Evolutionary conservation across 2,888 invertebrate species (phyloP).

Genomic region (Anarsia innoxiella): DNA sequence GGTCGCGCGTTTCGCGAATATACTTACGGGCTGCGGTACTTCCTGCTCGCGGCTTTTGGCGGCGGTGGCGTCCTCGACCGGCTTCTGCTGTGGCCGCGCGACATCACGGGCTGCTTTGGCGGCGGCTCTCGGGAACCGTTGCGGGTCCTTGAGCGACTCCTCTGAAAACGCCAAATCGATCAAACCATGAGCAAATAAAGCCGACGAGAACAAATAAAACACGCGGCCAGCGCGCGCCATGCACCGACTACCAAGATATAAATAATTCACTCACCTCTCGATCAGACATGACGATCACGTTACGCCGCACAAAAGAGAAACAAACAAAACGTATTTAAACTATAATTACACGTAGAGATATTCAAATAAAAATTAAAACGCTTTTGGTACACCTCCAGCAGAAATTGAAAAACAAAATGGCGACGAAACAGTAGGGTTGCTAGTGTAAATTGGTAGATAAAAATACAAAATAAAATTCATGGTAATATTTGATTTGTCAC

Average conservation of each 20-base stretch:
- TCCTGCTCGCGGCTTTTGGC: constrained; percentile 62
- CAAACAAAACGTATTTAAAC: constrained; percentile 44
- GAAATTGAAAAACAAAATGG: constrained; percentile 58
- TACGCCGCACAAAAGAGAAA: constrained; percentile 36
- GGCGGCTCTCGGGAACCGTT: constrained; percentile 67
- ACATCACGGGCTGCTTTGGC: constrained; percentile 56
- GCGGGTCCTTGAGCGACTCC: constrained; percentile 68
- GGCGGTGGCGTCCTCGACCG: constrained; percentile 71
- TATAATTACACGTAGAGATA: constrained; percentile 39
- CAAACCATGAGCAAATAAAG: constrained; percentile 28
- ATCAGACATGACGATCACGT: constrained; percentile 57
- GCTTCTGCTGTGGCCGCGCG: constrained; percentile 66
- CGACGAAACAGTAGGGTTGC: too few species aligned
- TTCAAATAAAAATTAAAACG: constrained; percentile 40
- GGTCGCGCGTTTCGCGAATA: not conserved
- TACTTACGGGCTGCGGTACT: constrained; percentile 70
- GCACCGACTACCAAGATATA: constrained; percentile 30
- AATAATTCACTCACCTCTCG: constrained; percentile 70
- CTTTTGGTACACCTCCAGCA: constrained; percentile 29
- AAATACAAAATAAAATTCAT: too few species aligned
- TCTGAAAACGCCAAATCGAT: constrained; percentile 52
- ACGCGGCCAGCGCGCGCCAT: constrained; percentile 43
- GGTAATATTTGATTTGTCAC: too few species aligned
- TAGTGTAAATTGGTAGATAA: too few species aligned
- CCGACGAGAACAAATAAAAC: constrained; percentile 40